These are phyloP conservation scores for Myotis daubentonii DNA, from an alignment of 2,797 vertebrate species.

Conservation along the genomic window DNA sequence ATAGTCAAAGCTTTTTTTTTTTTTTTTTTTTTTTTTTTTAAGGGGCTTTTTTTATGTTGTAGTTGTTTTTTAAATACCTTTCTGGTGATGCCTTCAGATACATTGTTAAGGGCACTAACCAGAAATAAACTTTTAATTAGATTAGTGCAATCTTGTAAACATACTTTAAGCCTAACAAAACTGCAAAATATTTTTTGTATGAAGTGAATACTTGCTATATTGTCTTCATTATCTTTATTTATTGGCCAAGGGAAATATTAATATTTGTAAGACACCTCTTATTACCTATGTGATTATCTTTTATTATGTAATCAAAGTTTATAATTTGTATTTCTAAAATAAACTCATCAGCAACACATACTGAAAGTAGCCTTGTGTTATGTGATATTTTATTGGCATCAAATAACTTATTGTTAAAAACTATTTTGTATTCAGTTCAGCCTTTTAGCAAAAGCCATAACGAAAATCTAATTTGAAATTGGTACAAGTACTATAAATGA, in stretches of 20 bases:
- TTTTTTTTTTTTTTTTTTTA: not conserved
- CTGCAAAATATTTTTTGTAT: not conserved
- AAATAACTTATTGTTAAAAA: conserved; percentile 27
- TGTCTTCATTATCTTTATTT: conserved; percentile 38
- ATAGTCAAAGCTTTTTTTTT: not conserved
- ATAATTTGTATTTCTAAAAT: conserved; percentile 47
- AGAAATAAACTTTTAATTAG: not conserved
- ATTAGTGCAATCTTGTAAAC: not conserved
- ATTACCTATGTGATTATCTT: not conserved
- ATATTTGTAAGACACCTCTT: not conserved
- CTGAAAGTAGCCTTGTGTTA: not conserved
- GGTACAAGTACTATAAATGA: not conserved
- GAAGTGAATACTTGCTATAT: not conserved
- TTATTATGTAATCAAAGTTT: not conserved
- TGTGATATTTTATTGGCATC: not conserved
- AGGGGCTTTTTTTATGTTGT: not conserved
- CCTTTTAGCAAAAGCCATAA: conserved; percentile 31
- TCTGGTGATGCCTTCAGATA: not conserved
- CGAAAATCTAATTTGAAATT: conserved; percentile 4
- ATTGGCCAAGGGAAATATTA: not conserved
- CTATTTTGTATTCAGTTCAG: not conserved
- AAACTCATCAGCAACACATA: not conserved
- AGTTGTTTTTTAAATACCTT: not conserved
- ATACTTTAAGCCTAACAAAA: conserved; percentile 34
- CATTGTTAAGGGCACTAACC: not conserved